Conservation (phyloP, 30 jellyfish, hydroid and myxozoan genomes). For the Nemopilema nomurai region DNA sequence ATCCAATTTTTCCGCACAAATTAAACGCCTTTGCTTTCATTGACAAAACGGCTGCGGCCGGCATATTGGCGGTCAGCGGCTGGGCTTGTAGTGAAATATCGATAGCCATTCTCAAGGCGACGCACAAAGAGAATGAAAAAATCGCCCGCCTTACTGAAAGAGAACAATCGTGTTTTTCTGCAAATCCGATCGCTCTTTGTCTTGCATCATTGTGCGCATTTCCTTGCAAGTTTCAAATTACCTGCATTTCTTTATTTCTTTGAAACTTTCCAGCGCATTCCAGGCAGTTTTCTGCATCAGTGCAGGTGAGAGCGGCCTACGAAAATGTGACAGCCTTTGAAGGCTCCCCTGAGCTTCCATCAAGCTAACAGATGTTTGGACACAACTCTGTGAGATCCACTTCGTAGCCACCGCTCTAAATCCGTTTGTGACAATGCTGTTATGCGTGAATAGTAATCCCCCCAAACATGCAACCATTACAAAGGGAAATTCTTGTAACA, state of each 20-base stretch:
- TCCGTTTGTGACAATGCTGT: slow-evolving; percentile 10
- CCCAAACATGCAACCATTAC: neutral
- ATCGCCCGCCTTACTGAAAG: neutral
- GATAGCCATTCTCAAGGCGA: neutral
- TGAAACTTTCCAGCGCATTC: neutral
- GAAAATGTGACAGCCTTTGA: neutral
- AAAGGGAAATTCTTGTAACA: neutral
- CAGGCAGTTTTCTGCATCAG: neutral
- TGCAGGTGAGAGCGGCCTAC: neutral
- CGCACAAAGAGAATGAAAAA: slow-evolving; percentile 7
- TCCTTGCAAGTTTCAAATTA: slow-evolving; percentile 15
- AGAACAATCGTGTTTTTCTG: slow-evolving; percentile 17
- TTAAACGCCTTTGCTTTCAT: neutral
- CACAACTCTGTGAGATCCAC: neutral
- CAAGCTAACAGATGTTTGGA: slow-evolving; percentile 2
- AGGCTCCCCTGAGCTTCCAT: neutral
- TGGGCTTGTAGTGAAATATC: neutral
- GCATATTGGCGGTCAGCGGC: no score
- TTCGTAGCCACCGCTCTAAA: slow-evolving; percentile 10
- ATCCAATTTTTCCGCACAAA: no score
- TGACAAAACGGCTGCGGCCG: neutral
- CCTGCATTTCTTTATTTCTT: neutral
- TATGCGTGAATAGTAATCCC: slow-evolving; percentile 7
- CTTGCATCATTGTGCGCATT: neutral
- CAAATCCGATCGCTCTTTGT: neutral